phyloP scores from a whole-genome alignment of 2,888 invertebrate species.

The Danaus chrysippus region DNA sequence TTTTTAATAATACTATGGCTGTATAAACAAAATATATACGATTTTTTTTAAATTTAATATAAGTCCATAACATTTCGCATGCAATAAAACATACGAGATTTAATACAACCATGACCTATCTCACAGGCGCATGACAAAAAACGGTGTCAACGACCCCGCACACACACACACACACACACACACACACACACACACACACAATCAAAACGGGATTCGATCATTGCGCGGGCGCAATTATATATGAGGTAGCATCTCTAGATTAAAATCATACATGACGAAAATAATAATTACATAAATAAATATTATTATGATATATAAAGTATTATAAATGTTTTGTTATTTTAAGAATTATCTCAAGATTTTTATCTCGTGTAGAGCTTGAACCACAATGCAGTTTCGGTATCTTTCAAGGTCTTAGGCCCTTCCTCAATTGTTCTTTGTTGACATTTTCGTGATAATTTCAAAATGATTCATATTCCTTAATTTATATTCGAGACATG shows the following conservation, averaged over 20 bases:
- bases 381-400: too few relatives aligned
- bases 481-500: too few relatives aligned
- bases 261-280: conserved; percentile 16
- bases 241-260: conserved; percentile 28
- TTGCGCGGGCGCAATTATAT: conserved; percentile 31
- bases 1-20: not conserved
- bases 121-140: conserved; percentile 35
- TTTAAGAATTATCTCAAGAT: too few relatives aligned
- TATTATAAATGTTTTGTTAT: too few relatives aligned
- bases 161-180: conserved; percentile 22
- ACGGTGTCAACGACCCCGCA: conserved; percentile 36
- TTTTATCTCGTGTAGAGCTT: too few relatives aligned
- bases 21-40: not conserved
- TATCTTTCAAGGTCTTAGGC: too few relatives aligned
- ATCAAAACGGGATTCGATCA: conserved; percentile 34
- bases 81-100: conserved; percentile 29
- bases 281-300: not conserved
- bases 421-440: too few relatives aligned
- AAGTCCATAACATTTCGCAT: not conserved
- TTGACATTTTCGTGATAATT: too few relatives aligned
- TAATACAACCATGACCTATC: conserved; percentile 34
- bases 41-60: not conserved
- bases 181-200: conserved; percentile 16
- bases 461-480: too few relatives aligned
- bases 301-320: not conserved